phyloP scores from a whole-genome alignment of 2,888 invertebrate species.

The Chloroclysta siterata region DNA sequence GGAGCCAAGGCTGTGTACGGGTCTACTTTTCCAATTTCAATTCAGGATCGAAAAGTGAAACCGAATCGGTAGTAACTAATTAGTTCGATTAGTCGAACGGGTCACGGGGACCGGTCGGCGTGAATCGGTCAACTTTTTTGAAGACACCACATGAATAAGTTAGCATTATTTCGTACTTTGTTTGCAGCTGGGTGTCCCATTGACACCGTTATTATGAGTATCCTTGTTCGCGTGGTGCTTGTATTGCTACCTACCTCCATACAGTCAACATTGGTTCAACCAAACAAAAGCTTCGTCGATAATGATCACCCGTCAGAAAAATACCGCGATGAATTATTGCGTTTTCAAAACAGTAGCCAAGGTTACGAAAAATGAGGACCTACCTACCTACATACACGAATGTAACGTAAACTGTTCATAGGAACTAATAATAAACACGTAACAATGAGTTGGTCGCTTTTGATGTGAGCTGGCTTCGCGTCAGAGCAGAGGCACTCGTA shows the following conservation, averaged over 20 bases:
- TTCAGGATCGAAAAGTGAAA: constrained; percentile 73
- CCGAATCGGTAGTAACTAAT: constrained; percentile 67
- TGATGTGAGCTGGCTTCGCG: constrained; percentile 69
- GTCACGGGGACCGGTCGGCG: constrained; percentile 63
- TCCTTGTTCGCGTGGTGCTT: constrained; percentile 53
- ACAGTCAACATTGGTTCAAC: constrained; percentile 49
- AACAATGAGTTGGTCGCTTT: constrained; percentile 76
- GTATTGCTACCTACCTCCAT: constrained; percentile 44
- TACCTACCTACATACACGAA: constrained; percentile 62
- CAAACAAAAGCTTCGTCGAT: constrained; percentile 46
- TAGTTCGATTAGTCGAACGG: constrained; percentile 69
- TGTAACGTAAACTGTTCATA: constrained; percentile 68
- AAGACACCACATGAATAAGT: constrained; percentile 70
- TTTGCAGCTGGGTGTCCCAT: constrained; percentile 63
- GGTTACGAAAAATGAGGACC: constrained; percentile 69
- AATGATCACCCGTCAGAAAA: constrained; percentile 46
- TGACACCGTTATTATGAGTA: constrained; percentile 66
- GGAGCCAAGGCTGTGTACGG: constrained; percentile 64
- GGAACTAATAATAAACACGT: constrained; percentile 79
- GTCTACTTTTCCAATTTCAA: constrained; percentile 52
- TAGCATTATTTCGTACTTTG: constrained; percentile 63
- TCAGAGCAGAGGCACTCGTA: constrained; percentile 73
- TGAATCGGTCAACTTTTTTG: constrained; percentile 63
- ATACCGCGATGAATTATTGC: constrained; percentile 52
- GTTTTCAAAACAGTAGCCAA: constrained; percentile 61